phyloP scores from a whole-genome alignment of 2,113 vertebrate genomes.

The Nothobranchius kuhntae region DNA sequence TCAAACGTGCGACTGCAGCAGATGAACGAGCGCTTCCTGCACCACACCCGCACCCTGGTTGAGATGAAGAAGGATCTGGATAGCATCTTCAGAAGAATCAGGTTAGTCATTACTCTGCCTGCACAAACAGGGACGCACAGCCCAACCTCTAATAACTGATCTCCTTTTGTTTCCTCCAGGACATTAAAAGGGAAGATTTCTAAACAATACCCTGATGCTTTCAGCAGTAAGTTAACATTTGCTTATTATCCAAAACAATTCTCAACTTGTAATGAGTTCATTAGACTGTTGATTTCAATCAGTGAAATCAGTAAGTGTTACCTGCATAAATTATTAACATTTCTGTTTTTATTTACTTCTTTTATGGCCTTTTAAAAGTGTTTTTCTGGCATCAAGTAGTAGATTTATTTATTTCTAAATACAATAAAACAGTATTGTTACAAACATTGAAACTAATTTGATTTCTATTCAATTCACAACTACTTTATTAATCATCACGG shows the following conservation, averaged over 20 bases:
- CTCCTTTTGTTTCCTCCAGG: constrained; percentile 69
- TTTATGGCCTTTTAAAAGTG: too few relatives aligned
- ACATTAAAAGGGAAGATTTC: constrained; percentile 92
- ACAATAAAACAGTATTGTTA: too few relatives aligned
- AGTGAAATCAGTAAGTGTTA: too few relatives aligned
- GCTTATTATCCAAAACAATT: not conserved
- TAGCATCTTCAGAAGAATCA: constrained; percentile 93
- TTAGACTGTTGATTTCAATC: too few relatives aligned
- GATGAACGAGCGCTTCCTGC: constrained; percentile 92
- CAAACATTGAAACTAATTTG: too few relatives aligned
- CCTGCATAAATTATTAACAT: too few relatives aligned
- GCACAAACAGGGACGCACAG: not conserved
- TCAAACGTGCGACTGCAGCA: constrained; percentile 90
- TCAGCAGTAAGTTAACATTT: constrained; percentile 88
- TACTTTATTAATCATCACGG: too few relatives aligned
- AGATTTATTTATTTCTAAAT: too few relatives aligned
- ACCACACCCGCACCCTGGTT: constrained; percentile 89
- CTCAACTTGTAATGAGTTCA: too few relatives aligned
- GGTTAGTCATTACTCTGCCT: constrained; percentile 61
- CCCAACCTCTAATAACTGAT: not conserved
- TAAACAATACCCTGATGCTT: constrained; percentile 95
- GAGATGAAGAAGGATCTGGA: constrained; percentile 98
- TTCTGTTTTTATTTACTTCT: too few relatives aligned
- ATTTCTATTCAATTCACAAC: too few relatives aligned
- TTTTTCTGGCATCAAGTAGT: too few relatives aligned